Base-by-base conservation (phyloP, 1,140 invertebrate species). In the Drosophila bipectinata region DNA sequence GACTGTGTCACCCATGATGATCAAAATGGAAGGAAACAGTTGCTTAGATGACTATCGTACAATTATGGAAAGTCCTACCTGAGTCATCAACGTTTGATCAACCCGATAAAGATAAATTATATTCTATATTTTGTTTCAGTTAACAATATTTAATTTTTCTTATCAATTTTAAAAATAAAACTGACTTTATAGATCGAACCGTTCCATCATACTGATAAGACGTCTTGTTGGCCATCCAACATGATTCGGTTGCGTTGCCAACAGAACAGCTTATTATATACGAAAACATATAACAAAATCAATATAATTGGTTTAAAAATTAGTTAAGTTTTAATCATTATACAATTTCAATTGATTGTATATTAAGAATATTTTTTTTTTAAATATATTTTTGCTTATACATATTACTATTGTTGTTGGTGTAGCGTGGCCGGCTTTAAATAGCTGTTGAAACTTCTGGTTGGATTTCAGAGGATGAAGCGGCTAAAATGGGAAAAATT, bases 1-100 rank as follows among this genome's bases (percentile, higher is more conserved):
- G 48, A n/a, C 18, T 69, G 63, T 69, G 63, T 69, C 66, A 57
- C 26, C 32, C 39, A 4, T 56, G 49, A 41, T 55, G 49, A 41
- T 55, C 32, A 57, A 69, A 69, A 39, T 49, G 21, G 64, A 8
- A 56, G 66, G 51, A 26, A 69, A 68, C 51, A 68, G n/a, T 39
- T 69, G 63, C 69, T 68, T 37, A 56, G 32, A 39, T 69, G 24
- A 54, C 48, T 56, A 37, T 41, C 51, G 41, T 69, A 68, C 51
- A 39, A 41, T 41, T 69, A 45, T 26, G 44, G 32, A 69, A 15
- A 9, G 18, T 39, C 39, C n/a, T 1, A 47, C 26, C 14, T 69
- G 51, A 56, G 24, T 69, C 66, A 69, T 55, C 4, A 15, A n/a
- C 15, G 32, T 2, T 18, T 48, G 41, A 15, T 15, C 41, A 15